Conservation (phyloP, 2,888 invertebrate genomes). For the Spodoptera littoralis region DNA sequence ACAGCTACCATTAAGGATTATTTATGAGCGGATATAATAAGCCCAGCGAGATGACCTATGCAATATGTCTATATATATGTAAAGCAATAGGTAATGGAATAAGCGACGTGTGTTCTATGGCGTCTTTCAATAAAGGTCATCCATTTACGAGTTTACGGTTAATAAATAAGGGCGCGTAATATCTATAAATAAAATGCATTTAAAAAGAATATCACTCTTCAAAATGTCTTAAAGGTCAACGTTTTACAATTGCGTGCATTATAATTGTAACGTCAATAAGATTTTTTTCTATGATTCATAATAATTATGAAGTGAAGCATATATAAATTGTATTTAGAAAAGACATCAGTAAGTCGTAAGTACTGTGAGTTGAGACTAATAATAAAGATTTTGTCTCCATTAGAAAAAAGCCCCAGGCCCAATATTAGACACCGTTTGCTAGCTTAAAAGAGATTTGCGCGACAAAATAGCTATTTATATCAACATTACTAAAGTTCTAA, state of each 20-base stretch:
- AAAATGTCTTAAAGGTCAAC: constrained; percentile 35
- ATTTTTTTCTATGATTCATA: not conserved
- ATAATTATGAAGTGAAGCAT: not conserved
- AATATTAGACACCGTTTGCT: too few relatives aligned
- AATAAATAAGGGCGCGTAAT: constrained; percentile 6
- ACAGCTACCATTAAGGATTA: too few relatives aligned
- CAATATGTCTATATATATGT: too few relatives aligned
- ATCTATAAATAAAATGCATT: constrained; percentile 36
- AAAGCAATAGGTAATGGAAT: too few relatives aligned
- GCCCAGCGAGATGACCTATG: not conserved
- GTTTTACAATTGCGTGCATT: constrained; percentile 9
- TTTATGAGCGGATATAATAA: not conserved
- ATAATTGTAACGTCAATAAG: too few relatives aligned
- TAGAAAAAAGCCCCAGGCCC: too few relatives aligned
- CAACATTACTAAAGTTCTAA: too few relatives aligned
- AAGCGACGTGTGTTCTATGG: constrained; percentile 7
- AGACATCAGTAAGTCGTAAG: too few relatives aligned
- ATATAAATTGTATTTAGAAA: not conserved
- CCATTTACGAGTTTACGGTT: constrained; percentile 14
- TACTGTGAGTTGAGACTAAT: too few relatives aligned
- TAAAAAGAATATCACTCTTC: constrained; percentile 6
- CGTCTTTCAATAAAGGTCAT: constrained; percentile 20
- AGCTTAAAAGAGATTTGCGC: too few relatives aligned
- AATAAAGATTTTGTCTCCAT: too few relatives aligned
- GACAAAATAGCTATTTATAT: too few relatives aligned